These are phyloP conservation scores for Lypha dubia DNA, from an alignment of 2,888 invertebrate genomes.

Conservation along the genomic window DNA sequence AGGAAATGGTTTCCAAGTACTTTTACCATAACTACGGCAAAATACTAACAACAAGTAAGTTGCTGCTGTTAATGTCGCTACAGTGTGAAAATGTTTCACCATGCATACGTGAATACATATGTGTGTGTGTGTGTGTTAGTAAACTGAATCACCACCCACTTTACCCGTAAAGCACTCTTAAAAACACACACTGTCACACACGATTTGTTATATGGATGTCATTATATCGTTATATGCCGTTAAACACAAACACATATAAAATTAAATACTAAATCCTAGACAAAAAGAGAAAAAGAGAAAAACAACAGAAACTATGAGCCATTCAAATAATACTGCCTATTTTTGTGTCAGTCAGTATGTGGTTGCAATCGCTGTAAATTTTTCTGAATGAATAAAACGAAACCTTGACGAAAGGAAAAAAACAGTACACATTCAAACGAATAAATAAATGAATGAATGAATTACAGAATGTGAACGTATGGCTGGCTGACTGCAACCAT, in stretches of 20 bases:
- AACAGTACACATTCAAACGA: conserved; percentile 23
- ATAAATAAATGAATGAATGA: conserved; percentile 42
- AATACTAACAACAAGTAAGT: conserved; percentile 24
- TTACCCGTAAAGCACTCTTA: conserved; percentile 16
- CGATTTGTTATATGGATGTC: conserved; percentile 48
- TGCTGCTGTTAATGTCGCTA: conserved; percentile 20
- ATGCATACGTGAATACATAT: neutral
- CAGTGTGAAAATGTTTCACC: conserved; percentile 5
- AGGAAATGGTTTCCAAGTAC: conserved; percentile 45
- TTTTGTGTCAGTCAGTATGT: conserved; percentile 30
- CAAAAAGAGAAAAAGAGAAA: neutral
- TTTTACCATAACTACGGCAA: conserved; percentile 40
- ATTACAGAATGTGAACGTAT: conserved; percentile 15
- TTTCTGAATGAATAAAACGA: conserved; percentile 41
- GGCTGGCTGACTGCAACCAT: conserved; percentile 18
- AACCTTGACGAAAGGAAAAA: conserved; percentile 23
- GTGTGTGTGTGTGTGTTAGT: neutral
- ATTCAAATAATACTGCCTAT: neutral
- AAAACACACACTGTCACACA: neutral
- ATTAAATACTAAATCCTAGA: conserved; percentile 31
- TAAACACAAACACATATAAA: conserved; percentile 44
- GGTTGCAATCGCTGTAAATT: neutral
- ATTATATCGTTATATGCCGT: conserved; percentile 62
- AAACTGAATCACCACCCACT: conserved; percentile 21
- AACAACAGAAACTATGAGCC: conserved; percentile 14